Evolutionary conservation across 2,113 vertebrate species (phyloP).

Genomic region (Pelusios castaneus): DNA sequence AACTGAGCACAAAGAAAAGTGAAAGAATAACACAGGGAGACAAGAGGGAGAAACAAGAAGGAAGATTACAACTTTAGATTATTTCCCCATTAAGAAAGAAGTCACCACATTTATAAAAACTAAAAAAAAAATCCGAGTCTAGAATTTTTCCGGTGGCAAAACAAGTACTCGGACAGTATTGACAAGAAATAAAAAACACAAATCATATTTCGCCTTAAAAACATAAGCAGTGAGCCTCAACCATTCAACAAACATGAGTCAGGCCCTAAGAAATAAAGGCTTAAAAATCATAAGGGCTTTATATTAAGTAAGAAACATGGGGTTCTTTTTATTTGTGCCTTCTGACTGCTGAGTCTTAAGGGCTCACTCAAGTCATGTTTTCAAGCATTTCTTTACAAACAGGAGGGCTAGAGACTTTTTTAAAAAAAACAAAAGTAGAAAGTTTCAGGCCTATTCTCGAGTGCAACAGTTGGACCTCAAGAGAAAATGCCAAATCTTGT

Average conservation of each 20-base stretch:
- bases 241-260: not conserved
- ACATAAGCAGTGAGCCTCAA: not conserved
- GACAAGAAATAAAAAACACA: not conserved
- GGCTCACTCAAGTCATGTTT: not conserved
- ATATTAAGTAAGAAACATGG: not conserved
- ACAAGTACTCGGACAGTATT: not conserved
- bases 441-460: not conserved
- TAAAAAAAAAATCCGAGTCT: not conserved
- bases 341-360: not conserved
- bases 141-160: not conserved
- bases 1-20: not conserved
- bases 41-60: not conserved
- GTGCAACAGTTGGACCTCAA: not conserved
- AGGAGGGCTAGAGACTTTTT: not conserved
- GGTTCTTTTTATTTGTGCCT: rapidly evolving
- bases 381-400: not conserved
- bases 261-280: not conserved
- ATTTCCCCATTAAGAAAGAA: not conserved
- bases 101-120: not conserved
- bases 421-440: not conserved
- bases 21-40: not conserved
- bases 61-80: not conserved
- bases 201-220: not conserved
- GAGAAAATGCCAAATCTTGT: not conserved
- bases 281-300: not conserved